Conservation (phyloP, 2,888 invertebrate species). For the Trissolcus japonicus region DNA sequence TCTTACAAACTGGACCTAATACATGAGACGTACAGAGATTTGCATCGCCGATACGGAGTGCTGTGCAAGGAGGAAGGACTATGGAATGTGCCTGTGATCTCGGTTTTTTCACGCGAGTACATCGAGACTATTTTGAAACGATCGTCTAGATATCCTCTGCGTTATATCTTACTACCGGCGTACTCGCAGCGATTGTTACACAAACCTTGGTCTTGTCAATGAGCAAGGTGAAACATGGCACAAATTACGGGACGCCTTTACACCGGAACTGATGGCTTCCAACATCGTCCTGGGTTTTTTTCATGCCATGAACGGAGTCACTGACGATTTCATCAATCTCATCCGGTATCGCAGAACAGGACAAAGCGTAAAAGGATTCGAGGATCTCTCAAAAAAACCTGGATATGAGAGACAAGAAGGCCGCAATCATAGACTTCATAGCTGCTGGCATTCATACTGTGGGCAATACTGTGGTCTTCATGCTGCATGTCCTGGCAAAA, state of each 20-base stretch:
- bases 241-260: constrained; percentile 83
- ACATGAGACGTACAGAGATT: constrained; percentile 85
- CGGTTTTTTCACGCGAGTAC: constrained; percentile 83
- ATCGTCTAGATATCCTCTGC: constrained; percentile 85
- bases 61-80: constrained; percentile 87
- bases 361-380: constrained; percentile 78
- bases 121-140: constrained; percentile 86
- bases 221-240: constrained; percentile 91
- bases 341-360: constrained; percentile 78
- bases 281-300: constrained; percentile 85
- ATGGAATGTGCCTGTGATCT: constrained; percentile 85
- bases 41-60: constrained; percentile 81
- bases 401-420: constrained; percentile 88
- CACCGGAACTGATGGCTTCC: constrained; percentile 86
- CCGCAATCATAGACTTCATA: constrained; percentile 90
- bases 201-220: constrained; percentile 88
- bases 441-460: constrained; percentile 92
- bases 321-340: constrained; percentile 86
- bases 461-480: constrained; percentile 88
- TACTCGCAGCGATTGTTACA: constrained; percentile 86
- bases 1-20: constrained; percentile 85
- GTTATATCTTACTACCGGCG: constrained; percentile 85
- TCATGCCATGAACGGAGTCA: constrained; percentile 85
- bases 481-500: constrained; percentile 85
- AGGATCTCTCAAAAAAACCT: constrained; percentile 83